Conservation (phyloP, 2,888 invertebrate genomes). For the Merodon equestris region DNA sequence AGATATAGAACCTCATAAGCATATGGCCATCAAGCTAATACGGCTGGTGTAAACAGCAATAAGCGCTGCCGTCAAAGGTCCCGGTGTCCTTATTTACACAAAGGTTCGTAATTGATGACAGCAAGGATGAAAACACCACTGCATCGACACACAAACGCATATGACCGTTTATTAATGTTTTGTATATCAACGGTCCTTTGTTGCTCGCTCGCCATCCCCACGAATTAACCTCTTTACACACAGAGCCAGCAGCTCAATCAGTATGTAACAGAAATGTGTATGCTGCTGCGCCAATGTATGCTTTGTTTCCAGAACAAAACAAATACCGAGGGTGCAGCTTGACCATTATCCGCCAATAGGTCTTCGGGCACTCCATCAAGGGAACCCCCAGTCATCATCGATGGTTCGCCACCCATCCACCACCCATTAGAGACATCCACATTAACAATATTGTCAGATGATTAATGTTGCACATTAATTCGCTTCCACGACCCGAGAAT, state of each 20-base stretch:
- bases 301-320: conserved; percentile 48
- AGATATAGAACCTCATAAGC: too few species aligned
- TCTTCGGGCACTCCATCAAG: conserved; percentile 30
- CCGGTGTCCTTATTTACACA: conserved; percentile 32
- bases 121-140: conserved; percentile 53
- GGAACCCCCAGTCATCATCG: too few species aligned
- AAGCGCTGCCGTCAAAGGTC: conserved; percentile 6
- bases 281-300: conserved; percentile 20
- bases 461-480: conserved; percentile 68
- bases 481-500: conserved; percentile 17
- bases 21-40: conserved; percentile 12
- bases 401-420: neutral
- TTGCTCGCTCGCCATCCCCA: conserved; percentile 5
- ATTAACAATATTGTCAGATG: conserved; percentile 66
- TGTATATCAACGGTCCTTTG: neutral
- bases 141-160: conserved; percentile 2
- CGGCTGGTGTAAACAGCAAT: conserved; percentile 37
- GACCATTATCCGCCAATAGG: conserved; percentile 58
- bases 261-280: neutral
- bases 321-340: conserved; percentile 57
- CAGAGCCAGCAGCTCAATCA: neutral
- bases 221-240: conserved; percentile 19
- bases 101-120: conserved; percentile 53
- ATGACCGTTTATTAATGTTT: neutral
- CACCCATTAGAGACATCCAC: conserved; percentile 41